Base-by-base conservation (phyloP, 1,140 invertebrate genomes). In the Polypedilum pembai region DNA sequence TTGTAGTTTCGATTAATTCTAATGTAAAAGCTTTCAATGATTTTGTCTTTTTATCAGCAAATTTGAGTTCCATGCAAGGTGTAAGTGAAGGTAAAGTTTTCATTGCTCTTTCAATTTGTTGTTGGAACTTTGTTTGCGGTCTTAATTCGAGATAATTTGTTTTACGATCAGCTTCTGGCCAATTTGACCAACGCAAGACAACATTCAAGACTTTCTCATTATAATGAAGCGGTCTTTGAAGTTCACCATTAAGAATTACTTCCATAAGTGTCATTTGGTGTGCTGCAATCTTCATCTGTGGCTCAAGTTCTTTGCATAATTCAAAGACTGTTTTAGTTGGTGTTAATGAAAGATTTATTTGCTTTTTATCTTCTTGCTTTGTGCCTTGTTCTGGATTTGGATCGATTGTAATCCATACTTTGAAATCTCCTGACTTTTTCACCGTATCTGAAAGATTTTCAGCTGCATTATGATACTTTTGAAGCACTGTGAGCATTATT, bases 121-220 rank as follows among this genome's bases (percentile, higher is more conserved):
- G 80, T 21, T 82, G 74, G 75, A 85, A 81, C 74, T 83, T 84
- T 0, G 86, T 85, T 69, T 69, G 65, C 0, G 86, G 83, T 21
- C 82, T 89, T 7, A 94, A 81, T n/a, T 93, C 82, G 12, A 95
- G 82, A 78, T 90, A 88, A 78, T 94, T 94, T 77, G 93, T 87
- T 80, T 91, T 92, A 17, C 92, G 84, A 80, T 94, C 91, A 3
- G 86, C 85, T 73, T 92, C 88, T 66, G 92, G 89, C 94, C 94
- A 96, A 76, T 91, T 91, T 0, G 91, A 88, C 94, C 94, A 96
- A 65, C 88, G 85, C 8, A 94, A 83, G 10, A 96, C 88, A 21
- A 88, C 83, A 76, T 87, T 84, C 3, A 87, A 81, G 0, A 88
- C 86, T 74, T 89, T 86, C 78, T 94, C 92, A 40, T 87, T 86